Base-by-base conservation (phyloP, 2,113 vertebrate species). In the Seriola aureovittata region DNA sequence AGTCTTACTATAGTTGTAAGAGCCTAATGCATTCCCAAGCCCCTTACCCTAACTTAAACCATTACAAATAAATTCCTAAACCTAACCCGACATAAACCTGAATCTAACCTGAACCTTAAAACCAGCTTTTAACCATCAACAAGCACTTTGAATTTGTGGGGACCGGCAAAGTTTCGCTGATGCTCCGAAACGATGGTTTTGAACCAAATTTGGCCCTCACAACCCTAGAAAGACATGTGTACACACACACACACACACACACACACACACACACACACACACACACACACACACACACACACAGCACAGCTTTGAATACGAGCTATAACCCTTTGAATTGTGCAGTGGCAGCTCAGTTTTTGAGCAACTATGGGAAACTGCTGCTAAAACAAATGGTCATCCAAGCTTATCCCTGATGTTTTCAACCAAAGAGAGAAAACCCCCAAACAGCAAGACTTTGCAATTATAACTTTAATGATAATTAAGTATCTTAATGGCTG, bases 401-500 rank as follows among this genome's bases (percentile, higher is more conserved):
- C 16, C n/a, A n/a, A 14, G 78, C 14, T 54, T 5, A 29, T 29
- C 36, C 19, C 14, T 4, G 2, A 21, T 38, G 29, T 83, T 59
- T 55, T 23, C 14, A 70, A 55, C n/a, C 6, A 44, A 52, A 58
- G 10, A 48, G 2, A 12, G 44, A 12, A 52, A 46, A 21, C 3
- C 6, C 9, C 8, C 32, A 36, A 42, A 32, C 34, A 17, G 25
- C 14, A 23, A n/a, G 29, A 73, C 5, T 81, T 23, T 11, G 19
- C 17, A 70, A 73, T 79, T 78, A 34, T 12, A 85, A 62, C 60
- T 75, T 78, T 80, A 75, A 70, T 88, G 32, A 78, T 71, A 79
- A 75, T 63, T 29, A 87, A 80, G 60, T 12, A 68, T 38, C 17
- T 54, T 36, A 69, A 52, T 32, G 11, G 17, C 23, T 48, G 23